Base-by-base conservation (phyloP, 2,113 vertebrate genomes). In the Oncorhynchus mykiss region DNA sequence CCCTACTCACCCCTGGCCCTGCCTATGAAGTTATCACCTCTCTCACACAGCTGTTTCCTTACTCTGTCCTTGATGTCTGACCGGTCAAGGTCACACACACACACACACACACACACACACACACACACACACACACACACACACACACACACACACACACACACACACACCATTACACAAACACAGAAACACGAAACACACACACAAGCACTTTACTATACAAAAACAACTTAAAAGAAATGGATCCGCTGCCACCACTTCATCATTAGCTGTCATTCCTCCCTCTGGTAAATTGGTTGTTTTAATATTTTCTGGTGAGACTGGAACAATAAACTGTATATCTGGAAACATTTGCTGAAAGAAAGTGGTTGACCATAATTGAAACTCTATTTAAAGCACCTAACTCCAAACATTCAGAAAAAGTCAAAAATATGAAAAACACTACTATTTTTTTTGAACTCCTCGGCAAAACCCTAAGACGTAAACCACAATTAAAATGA, bases 401-500 rank as follows among this genome's bases (percentile, higher is more conserved):
- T 74, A 60, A 78, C 62, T 60, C 22, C 67, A 48, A 86, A 81
- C 81, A 83, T 81, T 67, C 70, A 79, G 81, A 84, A 82, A 81
- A 76, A 81, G 77, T 75, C 88, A 88, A 90, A 92, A 92, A 90
- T 62, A 78, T 76, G 65, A 81, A 90, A 92, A 92, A 72, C 89
- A 62, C 70, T 27, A 5, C 22, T 9, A 57, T 74, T 70, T 78
- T 76, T 77, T 70, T 66, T 45, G 7, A 85, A 84, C 85, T 89
- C 84, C 82, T 88, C 84, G 16, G 81, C 86, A 90, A 91, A 84
- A 88, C 78, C 85, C 54, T 81, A 88, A 91, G 83, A 85, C 89
- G 88, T 82, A 85, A 88, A 88, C 90, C 88, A 90, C 90, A 90
- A 92, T 93, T 92, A 93, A 93, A 94, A 89, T 92, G 92, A 92